phyloP scores from a whole-genome alignment of 2,888 invertebrate genomes.

The Ferdinandea cuprea region DNA sequence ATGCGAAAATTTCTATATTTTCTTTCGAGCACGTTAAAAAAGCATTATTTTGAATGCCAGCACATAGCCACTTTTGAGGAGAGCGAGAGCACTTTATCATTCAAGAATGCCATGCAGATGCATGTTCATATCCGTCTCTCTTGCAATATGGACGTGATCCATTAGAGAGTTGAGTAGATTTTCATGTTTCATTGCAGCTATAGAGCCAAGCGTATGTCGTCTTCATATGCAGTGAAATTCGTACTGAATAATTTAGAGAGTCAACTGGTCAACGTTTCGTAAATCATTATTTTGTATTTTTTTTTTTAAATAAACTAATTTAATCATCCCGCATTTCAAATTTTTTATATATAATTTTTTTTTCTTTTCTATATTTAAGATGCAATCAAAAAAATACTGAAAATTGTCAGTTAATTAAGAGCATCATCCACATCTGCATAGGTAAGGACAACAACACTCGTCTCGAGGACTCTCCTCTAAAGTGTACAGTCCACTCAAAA shows the following conservation, averaged over 20 bases:
- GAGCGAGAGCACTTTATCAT: conserved; percentile 1
- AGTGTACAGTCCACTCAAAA: conserved; percentile 22
- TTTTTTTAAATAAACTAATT: conserved; percentile 1
- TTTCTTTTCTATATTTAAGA: conserved; percentile 19
- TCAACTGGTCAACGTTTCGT: conserved; percentile 41
- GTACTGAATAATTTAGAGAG: conserved; percentile 56
- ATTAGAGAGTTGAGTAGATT: conserved; percentile 68
- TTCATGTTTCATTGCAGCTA: conserved; percentile 60
- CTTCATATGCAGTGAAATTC: conserved; percentile 32
- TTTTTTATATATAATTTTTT: conserved; percentile 43
- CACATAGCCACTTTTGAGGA: no score
- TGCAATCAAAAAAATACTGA: conserved; percentile 9
- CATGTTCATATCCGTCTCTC: background rate
- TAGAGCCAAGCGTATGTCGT: conserved; percentile 10
- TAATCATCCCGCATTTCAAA: background rate
- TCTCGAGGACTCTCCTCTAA: conserved; percentile 55
- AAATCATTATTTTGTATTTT: background rate
- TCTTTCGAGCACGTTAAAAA: no score
- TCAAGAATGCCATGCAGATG: background rate
- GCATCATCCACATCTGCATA: conserved; percentile 59
- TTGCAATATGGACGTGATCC: conserved; percentile 38
- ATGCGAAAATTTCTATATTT: no score
- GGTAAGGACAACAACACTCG: conserved; percentile 63
- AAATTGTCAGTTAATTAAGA: conserved; percentile 66
- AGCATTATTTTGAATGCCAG: no score